Conservation (phyloP, 1,140 invertebrate species). For the Homarus americanus region DNA sequence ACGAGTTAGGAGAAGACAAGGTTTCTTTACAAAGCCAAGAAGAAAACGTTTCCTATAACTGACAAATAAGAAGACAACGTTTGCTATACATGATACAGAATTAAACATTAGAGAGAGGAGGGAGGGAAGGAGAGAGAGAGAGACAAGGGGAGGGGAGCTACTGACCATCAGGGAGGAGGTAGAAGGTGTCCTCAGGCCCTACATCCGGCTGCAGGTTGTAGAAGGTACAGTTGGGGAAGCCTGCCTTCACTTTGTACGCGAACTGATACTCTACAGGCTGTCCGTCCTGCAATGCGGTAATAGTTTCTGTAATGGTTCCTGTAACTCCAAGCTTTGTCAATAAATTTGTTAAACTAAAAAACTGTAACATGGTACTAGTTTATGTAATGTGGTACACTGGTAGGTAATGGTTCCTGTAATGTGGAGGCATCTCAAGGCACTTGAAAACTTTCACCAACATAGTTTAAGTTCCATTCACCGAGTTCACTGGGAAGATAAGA, state of each 20-base stretch:
- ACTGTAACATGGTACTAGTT: too few species aligned
- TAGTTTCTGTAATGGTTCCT: too few species aligned
- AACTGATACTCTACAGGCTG: constrained; percentile 51
- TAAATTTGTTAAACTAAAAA: too few species aligned
- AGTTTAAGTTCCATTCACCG: too few species aligned
- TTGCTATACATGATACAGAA: neutral
- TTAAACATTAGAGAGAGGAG: neutral
- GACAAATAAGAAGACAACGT: neutral
- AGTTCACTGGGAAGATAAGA: too few species aligned
- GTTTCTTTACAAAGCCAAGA: neutral
- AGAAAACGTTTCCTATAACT: neutral
- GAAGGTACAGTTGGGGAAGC: constrained; percentile 59
- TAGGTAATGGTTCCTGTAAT: too few species aligned
- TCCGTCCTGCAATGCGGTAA: constrained; percentile 45
- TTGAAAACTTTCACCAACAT: too few species aligned
- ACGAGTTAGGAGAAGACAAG: too few species aligned
- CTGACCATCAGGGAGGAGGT: constrained; percentile 50
- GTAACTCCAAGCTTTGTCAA: too few species aligned
- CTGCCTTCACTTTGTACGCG: constrained; percentile 14
- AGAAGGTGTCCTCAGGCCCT: constrained; percentile 21
- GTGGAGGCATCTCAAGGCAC: too few species aligned
- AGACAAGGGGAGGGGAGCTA: too few species aligned
- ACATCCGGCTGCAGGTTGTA: constrained; percentile 37
- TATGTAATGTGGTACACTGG: too few species aligned
- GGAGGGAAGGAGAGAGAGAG: constrained; percentile 1